Evolutionary conservation across 2,888 invertebrate genomes (phyloP), one percentile per base, ranked within the genome.

Genomic region (Caprella mutica): DNA sequence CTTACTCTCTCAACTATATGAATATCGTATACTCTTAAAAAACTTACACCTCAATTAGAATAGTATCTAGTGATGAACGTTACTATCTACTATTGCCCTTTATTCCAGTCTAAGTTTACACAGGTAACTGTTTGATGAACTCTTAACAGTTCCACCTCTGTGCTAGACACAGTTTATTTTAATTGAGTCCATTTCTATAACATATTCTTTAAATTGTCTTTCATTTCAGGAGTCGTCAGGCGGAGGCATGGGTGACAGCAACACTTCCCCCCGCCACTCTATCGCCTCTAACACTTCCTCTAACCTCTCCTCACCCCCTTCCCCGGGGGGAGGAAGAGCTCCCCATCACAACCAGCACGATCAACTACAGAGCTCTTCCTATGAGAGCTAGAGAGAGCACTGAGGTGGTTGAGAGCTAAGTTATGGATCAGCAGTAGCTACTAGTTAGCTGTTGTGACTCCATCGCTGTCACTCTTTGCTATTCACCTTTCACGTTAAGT

Each of bases 271-370:
- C 42, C 77, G 83, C 58, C 82, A 82, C 71, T 84, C 83, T 57
- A 80, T 83, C 69, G 82, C 82, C 59, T 83, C 83, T 62, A 83
- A 83, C 73, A 82, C 82, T 71, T 83, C 83, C 75, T 83, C 82
- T 68, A 83, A 82, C 72, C 77, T 82, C 67, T 83, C 83, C 66
- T 83, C 82, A 46, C 83, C 83, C 52, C 83, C 83, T 48, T 81
- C 81, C 69, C 64, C 64, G 6, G 64, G 64, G 23, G n/a, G n/a
- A n/a, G n/a, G n/a, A n/a, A n/a, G n/a, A n/a, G n/a, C n/a, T n/a
- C n/a, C n/a, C n/a, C 58, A 59, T 27, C 60, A 57, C 30, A 58
- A 58, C 4, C 27, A 30, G 24, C 26, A 17, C 3, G 48, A 48
- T 30, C 57, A 60, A 17, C 64, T 60, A 35, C 64, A 64, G 5